Conservation (phyloP, 2,797 vertebrate genomes). For the Tympanoctomys barrerae region DNA sequence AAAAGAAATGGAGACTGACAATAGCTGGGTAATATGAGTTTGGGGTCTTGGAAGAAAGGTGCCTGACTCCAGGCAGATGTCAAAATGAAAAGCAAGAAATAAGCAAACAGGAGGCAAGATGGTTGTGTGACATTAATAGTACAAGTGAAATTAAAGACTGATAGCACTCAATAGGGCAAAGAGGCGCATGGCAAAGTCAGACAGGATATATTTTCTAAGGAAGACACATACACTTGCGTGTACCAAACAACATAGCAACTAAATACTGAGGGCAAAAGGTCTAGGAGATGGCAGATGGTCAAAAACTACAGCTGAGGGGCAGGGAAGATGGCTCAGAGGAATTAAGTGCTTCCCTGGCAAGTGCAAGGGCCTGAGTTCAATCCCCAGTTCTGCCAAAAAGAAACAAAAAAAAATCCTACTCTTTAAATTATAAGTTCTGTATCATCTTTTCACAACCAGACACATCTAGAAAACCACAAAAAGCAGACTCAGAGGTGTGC, state of each 20-base stretch:
- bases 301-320: background rate
- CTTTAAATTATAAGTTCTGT: conserved; percentile 9
- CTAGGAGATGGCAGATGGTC: background rate
- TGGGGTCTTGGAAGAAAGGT: background rate
- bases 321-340: no score
- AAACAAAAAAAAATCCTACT: no score
- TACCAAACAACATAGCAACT: background rate
- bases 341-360: no score
- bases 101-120: background rate
- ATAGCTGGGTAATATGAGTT: background rate
- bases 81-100: background rate
- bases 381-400: no score
- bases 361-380: no score
- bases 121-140: fast-evolving
- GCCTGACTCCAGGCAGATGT: background rate
- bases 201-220: background rate
- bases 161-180: background rate
- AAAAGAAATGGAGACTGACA: background rate
- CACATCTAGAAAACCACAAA: background rate
- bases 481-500: background rate
- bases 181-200: fast-evolving
- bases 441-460: background rate
- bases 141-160: background rate
- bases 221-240: background rate
- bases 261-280: background rate